Conservation (phyloP, 1,140 invertebrate genomes). For the Nebria ingens region DNA sequence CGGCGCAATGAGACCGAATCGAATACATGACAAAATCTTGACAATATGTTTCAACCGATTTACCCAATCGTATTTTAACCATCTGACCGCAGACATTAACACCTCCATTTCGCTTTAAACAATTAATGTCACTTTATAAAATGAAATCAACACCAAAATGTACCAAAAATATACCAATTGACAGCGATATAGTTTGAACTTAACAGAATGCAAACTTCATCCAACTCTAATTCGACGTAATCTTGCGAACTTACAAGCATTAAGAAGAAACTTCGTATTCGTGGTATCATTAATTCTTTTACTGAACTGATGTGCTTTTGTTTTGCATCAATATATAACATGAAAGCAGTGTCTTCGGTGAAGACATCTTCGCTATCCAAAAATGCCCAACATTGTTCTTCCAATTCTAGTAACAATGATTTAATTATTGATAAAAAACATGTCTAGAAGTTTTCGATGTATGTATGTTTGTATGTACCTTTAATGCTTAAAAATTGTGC, state of each 20-base stretch:
- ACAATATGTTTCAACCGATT: slow-evolving; percentile 41
- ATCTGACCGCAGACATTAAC: slow-evolving; percentile 60
- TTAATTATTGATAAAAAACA: too few relatives aligned
- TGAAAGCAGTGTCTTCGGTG: slow-evolving; percentile 57
- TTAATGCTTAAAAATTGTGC: slow-evolving; percentile 55
- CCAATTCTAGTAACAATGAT: too few relatives aligned
- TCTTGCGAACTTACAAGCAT: slow-evolving; percentile 57
- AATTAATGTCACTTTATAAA: slow-evolving; percentile 15
- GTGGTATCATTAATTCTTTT: slow-evolving; percentile 58
- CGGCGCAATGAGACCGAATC: slow-evolving; percentile 60
- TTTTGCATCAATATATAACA: slow-evolving; percentile 52
- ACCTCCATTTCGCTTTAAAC: slow-evolving; percentile 58
- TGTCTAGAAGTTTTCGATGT: too few relatives aligned
- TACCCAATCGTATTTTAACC: slow-evolving; percentile 58
- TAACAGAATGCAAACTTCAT: slow-evolving; percentile 51
- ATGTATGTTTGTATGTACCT: too few relatives aligned
- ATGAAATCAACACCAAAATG: not conserved
- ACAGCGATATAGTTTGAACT: slow-evolving; percentile 58
- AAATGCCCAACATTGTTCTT: slow-evolving; percentile 61
- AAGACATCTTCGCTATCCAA: slow-evolving; percentile 56
- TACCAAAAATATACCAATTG: slow-evolving; percentile 44
- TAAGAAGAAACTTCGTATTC: slow-evolving; percentile 60
- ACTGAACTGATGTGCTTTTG: slow-evolving; percentile 43
- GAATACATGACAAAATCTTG: slow-evolving; percentile 50
- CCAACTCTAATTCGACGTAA: slow-evolving; percentile 48